Percentiles rank a stretch among this genome's conserved stretches.
Conservation (phyloP, 2,797 vertebrate species). For the Clarias pachynema region DNA sequence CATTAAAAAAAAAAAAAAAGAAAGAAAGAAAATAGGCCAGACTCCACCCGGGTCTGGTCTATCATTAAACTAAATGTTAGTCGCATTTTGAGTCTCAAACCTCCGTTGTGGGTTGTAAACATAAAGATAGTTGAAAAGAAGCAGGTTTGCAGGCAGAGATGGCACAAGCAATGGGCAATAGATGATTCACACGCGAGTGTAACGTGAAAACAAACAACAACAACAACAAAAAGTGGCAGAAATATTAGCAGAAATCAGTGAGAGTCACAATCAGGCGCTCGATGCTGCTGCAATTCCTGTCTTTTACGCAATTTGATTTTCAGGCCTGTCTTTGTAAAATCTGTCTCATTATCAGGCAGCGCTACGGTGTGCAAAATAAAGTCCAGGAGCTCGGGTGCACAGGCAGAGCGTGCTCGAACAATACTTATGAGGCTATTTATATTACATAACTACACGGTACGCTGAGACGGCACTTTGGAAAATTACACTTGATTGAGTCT, state of each 20-base stretch:
- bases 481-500: conserved; percentile 79
- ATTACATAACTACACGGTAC: conserved; percentile 60
- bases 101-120: conserved; percentile 63
- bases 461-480: conserved; percentile 74
- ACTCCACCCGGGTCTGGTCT: conserved; percentile 74
- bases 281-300: conserved; percentile 8
- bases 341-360: conserved; percentile 14
- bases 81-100: conserved; percentile 57
- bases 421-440: conserved; percentile 69
- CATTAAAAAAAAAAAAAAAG: conserved; percentile 28
- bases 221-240: not conserved
- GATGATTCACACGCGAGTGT: conserved; percentile 15
- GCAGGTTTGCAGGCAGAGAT: conserved; percentile 44
- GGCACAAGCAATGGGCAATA: conserved; percentile 38
- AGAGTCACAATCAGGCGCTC: conserved; percentile 27
- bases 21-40: conserved; percentile 46
- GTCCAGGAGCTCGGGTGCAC: conserved; percentile 58
- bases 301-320: not conserved
- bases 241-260: conserved; percentile 2
- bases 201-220: not conserved
- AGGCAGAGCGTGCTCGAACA: conserved; percentile 67
- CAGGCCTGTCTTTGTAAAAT: conserved; percentile 13
- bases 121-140: conserved; percentile 66
- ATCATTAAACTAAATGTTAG: conserved; percentile 75
- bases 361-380: conserved; percentile 31